These are phyloP conservation scores for Thalassarche chlororhynchos DNA, from an alignment of 2,113 vertebrate species.

Conservation along the genomic window DNA sequence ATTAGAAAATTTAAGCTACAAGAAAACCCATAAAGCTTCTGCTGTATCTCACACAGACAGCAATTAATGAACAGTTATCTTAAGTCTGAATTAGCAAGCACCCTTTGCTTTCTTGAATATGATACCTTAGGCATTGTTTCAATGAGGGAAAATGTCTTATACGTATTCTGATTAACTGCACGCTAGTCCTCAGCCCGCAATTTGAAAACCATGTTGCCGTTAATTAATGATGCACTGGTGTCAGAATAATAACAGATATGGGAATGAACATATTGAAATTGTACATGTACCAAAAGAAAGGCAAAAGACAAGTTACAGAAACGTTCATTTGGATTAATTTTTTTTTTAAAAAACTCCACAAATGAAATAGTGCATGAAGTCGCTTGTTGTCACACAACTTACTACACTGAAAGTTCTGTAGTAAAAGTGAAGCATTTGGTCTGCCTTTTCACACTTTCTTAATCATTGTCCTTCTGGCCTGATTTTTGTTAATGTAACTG, in stretches of 20 bases:
- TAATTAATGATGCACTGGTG: neutral
- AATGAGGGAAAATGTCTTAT: neutral
- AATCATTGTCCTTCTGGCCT: neutral
- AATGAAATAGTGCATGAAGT: neutral
- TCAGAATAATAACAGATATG: neutral
- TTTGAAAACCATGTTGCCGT: neutral
- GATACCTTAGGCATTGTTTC: neutral
- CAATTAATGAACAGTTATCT: constrained; percentile 37
- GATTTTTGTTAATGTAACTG: neutral
- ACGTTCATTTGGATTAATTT: neutral
- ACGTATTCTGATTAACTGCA: neutral
- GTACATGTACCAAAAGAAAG: neutral
- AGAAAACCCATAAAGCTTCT: constrained; percentile 7
- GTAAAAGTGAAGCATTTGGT: neutral
- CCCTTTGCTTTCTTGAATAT: neutral
- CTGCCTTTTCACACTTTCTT: neutral
- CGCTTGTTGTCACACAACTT: neutral
- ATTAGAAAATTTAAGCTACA: constrained; percentile 27
- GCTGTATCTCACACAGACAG: neutral
- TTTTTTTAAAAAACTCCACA: neutral
- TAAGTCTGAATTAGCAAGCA: neutral
- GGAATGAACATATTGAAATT: neutral
- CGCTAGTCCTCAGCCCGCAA: neutral
- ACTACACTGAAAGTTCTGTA: neutral
- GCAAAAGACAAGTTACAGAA: neutral